Evolutionary conservation across 1,140 invertebrate genomes (phyloP), one percentile per base, ranked within the genome.

Genomic region (Scaptomyza hsui): DNA sequence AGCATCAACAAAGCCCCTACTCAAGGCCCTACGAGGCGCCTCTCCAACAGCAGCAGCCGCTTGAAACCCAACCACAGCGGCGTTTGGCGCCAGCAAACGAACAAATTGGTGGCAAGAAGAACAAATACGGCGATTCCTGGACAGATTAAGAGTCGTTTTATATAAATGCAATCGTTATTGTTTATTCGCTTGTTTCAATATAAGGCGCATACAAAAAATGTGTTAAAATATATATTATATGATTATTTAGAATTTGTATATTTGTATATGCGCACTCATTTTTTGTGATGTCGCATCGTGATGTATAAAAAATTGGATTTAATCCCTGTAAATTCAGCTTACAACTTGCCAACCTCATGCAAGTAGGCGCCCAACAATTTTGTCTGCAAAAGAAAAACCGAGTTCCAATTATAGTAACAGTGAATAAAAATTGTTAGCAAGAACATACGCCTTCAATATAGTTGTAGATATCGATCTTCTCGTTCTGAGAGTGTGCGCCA

Each of bases 401-500:
- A 68, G 65, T 49, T 51, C 12, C n/a, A 63, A 42, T 44, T 13
- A 15, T 29, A 42, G 32, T 12, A 24, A 16, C 7, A 42, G n/a
- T 12, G 6, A 26, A 41, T 59, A 9, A 39, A 53, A 13, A 42
- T 15, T 21, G 9, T 6, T 15, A 51, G 26, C 12, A 4, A 4
- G 9, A 57, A 93, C 95, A 94, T 93, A 98, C 97, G 67, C 98
- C 98, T 92, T 98, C 94, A 76, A 99, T 98, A 83, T 99, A 99
- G 92, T 99, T 99, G 51, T 93, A 93, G 57, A 96, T 93, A 92
- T 99, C 95, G 72, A 99, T 94, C 92, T 99, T 99, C 92, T 99
- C 98, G 93, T 99, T 99, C 92, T 99, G 98, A 1, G 98, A 98
- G 93, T 99, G 98, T 62, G 98, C 98, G 68, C 98, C 98, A 93